A percentile compares a stretch with the other conserved stretches of the same genome.
Evolutionary conservation across 2,797 vertebrate genomes (phyloP).

Genomic region (Pseudomugil gertrudae): DNA sequence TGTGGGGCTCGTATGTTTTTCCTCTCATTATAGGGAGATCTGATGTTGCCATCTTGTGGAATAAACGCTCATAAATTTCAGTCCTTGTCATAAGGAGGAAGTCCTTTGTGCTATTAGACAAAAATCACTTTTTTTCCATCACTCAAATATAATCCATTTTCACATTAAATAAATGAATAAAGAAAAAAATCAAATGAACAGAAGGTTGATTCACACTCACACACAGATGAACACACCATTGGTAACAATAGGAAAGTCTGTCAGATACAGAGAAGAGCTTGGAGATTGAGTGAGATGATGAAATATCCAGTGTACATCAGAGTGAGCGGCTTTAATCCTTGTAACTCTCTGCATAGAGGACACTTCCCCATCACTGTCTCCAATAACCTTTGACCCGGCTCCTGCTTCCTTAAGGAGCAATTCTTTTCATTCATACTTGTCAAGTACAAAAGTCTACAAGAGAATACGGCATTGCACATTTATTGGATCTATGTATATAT

Average conservation of each 20-base stretch:
- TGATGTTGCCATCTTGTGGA: constrained; percentile 34
- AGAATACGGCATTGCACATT: constrained; percentile 86
- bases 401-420: constrained; percentile 51
- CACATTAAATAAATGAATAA: constrained; percentile 61
- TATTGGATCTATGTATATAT: constrained; percentile 81
- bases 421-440: constrained; percentile 73
- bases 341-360: constrained; percentile 70
- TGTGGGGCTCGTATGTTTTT: constrained; percentile 28
- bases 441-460: constrained; percentile 70
- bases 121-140: constrained; percentile 54
- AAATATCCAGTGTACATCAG: constrained; percentile 65
- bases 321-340: constrained; percentile 56
- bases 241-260: constrained; percentile 65
- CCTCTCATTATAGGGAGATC: constrained; percentile 20
- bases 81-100: constrained; percentile 80
- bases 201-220: constrained; percentile 31
- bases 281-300: constrained; percentile 57
- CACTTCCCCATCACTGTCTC: constrained; percentile 43
- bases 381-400: constrained; percentile 37
- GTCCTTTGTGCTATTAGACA: constrained; percentile 56
- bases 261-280: constrained; percentile 73
- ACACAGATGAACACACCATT: constrained; percentile 45
- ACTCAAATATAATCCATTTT: constrained; percentile 71
- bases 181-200: constrained; percentile 15
- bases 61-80: constrained; percentile 73